Evolutionary conservation across 1,140 invertebrate genomes (phyloP).

Genomic region (Drosophila chauvacae): DNA sequence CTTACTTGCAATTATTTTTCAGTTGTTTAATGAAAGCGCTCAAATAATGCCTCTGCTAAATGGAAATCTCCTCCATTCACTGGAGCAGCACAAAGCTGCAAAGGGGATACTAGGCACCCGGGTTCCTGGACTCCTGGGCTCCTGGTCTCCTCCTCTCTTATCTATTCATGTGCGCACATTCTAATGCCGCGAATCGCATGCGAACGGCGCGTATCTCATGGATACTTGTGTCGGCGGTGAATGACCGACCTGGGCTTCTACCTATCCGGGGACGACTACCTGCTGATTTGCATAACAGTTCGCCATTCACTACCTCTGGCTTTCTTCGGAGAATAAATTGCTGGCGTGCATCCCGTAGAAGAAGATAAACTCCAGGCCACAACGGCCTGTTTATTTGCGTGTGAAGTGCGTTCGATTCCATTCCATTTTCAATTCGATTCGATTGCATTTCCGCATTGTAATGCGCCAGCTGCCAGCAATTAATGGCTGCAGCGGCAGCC

Average conservation of each 20-base stretch:
- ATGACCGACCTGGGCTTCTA: slow-evolving; percentile 40
- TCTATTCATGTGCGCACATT: slow-evolving; percentile 44
- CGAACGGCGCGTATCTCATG: slow-evolving; percentile 43
- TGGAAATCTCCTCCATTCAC: slow-evolving; percentile 47
- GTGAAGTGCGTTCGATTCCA: slow-evolving; percentile 73
- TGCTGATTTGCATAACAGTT: slow-evolving; percentile 62
- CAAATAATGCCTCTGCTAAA: slow-evolving; percentile 18
- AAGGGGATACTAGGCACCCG: slow-evolving; percentile 3
- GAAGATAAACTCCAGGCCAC: slow-evolving; percentile 42
- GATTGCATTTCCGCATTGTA: slow-evolving; percentile 73
- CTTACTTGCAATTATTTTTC: slow-evolving; percentile 53
- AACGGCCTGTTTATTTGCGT: slow-evolving; percentile 60
- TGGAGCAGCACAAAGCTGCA: slow-evolving; percentile 14
- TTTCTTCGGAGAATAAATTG: slow-evolving; percentile 47
- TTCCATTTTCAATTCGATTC: slow-evolving; percentile 62
- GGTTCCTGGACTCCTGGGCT: background rate
- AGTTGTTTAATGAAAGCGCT: slow-evolving; percentile 48
- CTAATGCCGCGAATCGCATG: slow-evolving; percentile 51
- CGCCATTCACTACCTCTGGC: slow-evolving; percentile 28
- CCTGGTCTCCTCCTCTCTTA: background rate
- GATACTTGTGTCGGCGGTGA: slow-evolving; percentile 45
- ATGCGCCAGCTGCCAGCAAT: slow-evolving; percentile 43
- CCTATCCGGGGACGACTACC: slow-evolving; percentile 44
- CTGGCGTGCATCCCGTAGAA: slow-evolving; percentile 39
- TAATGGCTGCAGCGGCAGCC: slow-evolving; percentile 25